A percentile compares a stretch with the other conserved stretches of the same genome.
Conservation (phyloP, 92 coral and sea anemone genomes). For the Actinernus sp. region DNA sequence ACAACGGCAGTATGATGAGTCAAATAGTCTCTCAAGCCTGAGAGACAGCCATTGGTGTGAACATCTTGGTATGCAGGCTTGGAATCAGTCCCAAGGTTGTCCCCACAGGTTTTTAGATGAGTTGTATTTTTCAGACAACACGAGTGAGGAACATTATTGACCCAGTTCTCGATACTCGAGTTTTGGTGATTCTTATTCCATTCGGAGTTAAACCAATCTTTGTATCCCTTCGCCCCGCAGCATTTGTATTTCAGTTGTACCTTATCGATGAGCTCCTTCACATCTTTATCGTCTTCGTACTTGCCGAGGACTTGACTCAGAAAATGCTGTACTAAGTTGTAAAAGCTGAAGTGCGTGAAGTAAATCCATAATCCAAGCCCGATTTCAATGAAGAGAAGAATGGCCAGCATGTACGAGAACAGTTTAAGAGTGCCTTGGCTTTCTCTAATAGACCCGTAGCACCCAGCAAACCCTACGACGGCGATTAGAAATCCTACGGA, state of each 20-base stretch:
- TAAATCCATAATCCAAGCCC: slow-evolving; percentile 68
- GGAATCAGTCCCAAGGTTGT: slow-evolving; percentile 46
- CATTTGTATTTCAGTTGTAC: slow-evolving; percentile 61
- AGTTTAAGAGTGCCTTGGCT: slow-evolving; percentile 47
- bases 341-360: slow-evolving; percentile 66
- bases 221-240: slow-evolving; percentile 68
- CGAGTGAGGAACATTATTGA: slow-evolving; percentile 64
- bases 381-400: slow-evolving; percentile 59
- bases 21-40: slow-evolving; percentile 23
- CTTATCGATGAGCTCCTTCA: slow-evolving; percentile 51
- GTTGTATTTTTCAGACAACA: slow-evolving; percentile 74
- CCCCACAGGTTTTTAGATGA: slow-evolving; percentile 55
- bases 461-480: slow-evolving; percentile 68
- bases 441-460: slow-evolving; percentile 68
- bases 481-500: slow-evolving; percentile 55
- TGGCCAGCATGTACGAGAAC: slow-evolving; percentile 56
- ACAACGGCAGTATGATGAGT: slow-evolving; percentile 35
- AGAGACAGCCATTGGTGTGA: slow-evolving; percentile 60
- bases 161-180: slow-evolving; percentile 40
- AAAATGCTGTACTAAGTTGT: slow-evolving; percentile 58
- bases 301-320: slow-evolving; percentile 38
- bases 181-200: slow-evolving; percentile 72
- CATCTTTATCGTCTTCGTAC: slow-evolving; percentile 49
- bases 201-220: slow-evolving; percentile 71
- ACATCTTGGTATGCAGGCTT: slow-evolving; percentile 55